Conservation (phyloP, 2,797 vertebrate species). For the Discoglossus pictus region DNA sequence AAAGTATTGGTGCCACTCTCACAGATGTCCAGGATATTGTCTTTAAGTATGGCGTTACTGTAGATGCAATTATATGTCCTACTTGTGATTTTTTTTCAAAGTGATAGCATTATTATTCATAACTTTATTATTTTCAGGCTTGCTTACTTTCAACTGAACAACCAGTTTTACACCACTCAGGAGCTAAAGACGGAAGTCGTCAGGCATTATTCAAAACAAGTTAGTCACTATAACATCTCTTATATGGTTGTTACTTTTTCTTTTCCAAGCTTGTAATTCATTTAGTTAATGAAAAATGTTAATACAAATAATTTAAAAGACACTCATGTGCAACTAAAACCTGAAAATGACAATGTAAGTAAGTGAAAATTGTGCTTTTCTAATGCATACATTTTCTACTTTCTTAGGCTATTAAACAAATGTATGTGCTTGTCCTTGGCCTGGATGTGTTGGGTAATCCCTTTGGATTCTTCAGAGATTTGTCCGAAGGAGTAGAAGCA, state of each 20-base stretch:
- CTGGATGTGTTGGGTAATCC: conserved; percentile 97
- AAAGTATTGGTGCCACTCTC: conserved; percentile 96
- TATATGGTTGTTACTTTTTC: too few species aligned
- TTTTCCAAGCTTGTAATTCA: too few species aligned
- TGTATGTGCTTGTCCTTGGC: conserved; percentile 95
- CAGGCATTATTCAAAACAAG: conserved; percentile 96
- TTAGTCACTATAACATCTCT: too few species aligned
- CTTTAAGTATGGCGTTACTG: conserved; percentile 97
- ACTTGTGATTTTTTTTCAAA: too few species aligned
- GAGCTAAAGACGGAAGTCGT: conserved; percentile 88
- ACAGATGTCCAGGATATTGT: conserved; percentile 94
- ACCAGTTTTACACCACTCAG: conserved; percentile 88
- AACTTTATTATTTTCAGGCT: conserved; percentile 70
- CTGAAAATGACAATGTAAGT: too few species aligned
- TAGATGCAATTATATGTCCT: conserved; percentile 49
- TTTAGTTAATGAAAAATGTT: too few species aligned
- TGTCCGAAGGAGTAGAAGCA: conserved; percentile 97
- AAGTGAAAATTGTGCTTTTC: conserved; percentile 29
- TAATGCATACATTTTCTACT: conserved; percentile 48
- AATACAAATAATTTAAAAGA: too few species aligned
- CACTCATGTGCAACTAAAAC: too few species aligned
- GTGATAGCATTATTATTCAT: conserved; percentile 24
- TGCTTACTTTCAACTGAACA: conserved; percentile 88
- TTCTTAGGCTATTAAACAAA: conserved; percentile 93
- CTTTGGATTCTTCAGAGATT: conserved; percentile 92